Evolutionary conservation across 1,140 invertebrate species (phyloP), one percentile per base, ranked within the genome.

Genomic region (Bradysia coprophila): DNA sequence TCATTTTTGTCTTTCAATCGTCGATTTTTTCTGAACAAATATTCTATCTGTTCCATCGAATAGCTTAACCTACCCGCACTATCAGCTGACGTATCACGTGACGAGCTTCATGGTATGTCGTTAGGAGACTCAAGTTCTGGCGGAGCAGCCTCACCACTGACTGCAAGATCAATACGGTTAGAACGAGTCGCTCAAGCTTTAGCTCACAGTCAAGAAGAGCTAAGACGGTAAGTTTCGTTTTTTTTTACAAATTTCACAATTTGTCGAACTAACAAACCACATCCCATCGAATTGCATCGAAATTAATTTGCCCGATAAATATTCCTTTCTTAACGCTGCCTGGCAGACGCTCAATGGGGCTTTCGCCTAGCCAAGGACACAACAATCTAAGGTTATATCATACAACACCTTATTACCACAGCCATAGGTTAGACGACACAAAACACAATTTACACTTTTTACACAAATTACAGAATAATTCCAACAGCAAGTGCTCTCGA

Each of bases 201-300:
- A 33, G 83, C 86, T 32, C 84, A 89, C 42, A 90, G 85, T 66
- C 76, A 85, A 53, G 88, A 92, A 60, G 81, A 92, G 51, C 62
- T 89, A 15, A 65, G 82, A 52, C 75, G 77, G 67, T 81, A 70
- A 44, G 65, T 67, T 49, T 49, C n/a, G n/a, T 54, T 21, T 41
- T 8, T 8, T 16, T 13, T 10, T n/a, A n/a, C n/a, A 10, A 10
- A 15, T 10, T 37, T 15, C 13, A n/a, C 16, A 37, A 15, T 37
- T 28, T 28, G 24, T 28, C 24, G 13, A 8, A 28, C 24, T 28
- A 28, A 28, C 24, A 28, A 13, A 28, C 24, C 6, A 28, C 6
- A 28, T 13, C 24, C 6, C 6, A 28, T n/a, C n/a, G 6, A 28
- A 8, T 28, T 28, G 24, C 6, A 6, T 28, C 24, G 13, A 28